phyloP scores from a whole-genome alignment of 2,888 invertebrate species.

The Phaedon cochleariae region DNA sequence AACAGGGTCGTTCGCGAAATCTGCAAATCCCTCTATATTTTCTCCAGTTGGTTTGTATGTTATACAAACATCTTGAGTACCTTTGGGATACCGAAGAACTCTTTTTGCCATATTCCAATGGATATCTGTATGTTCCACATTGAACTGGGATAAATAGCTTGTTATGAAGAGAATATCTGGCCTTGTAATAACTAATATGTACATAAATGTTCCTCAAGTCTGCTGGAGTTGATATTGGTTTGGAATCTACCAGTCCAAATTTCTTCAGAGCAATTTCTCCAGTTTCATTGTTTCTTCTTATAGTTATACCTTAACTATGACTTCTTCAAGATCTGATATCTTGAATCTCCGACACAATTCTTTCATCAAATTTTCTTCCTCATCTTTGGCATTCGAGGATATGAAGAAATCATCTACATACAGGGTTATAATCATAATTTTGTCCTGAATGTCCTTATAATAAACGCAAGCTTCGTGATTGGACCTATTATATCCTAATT shows the following conservation, averaged over 20 bases:
- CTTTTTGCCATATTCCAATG: slow-evolving; percentile 8
- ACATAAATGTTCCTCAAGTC: neutral
- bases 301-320: no score
- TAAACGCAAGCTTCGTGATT: neutral
- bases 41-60: no score
- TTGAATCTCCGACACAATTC: neutral
- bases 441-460: neutral
- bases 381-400: neutral
- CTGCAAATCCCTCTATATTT: neutral
- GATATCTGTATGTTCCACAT: neutral
- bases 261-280: neutral
- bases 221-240: neutral
- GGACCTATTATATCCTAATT: neutral
- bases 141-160: neutral
- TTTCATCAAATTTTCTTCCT: neutral
- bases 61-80: neutral
- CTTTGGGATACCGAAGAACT: slow-evolving; percentile 6
- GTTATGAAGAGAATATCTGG: neutral
- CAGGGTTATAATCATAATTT: neutral
- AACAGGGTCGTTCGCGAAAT: neutral
- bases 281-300: slow-evolving; percentile 1
- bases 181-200: neutral
- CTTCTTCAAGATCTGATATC: neutral
- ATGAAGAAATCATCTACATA: slow-evolving; percentile 4
- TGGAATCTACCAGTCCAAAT: neutral